These are phyloP conservation scores for Gymnodraco acuticeps DNA, from an alignment of 2,797 vertebrate genomes.

Conservation along the genomic window DNA sequence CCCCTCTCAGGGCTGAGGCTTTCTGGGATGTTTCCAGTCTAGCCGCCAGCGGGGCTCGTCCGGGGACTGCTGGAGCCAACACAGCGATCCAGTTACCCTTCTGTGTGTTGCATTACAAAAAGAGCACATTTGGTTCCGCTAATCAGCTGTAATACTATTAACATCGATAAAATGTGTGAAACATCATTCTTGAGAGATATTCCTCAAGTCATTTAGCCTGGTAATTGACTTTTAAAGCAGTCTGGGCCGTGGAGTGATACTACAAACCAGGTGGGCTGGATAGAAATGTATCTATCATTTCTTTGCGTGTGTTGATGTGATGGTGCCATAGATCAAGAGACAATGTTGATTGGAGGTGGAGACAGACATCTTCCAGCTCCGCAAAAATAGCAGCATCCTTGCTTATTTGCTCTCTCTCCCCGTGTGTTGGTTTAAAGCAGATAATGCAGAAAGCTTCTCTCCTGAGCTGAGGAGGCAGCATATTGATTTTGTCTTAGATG, in stretches of 20 bases:
- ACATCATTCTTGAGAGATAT: slow-evolving; percentile 86
- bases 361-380: slow-evolving; percentile 77
- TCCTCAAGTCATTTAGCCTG: slow-evolving; percentile 81
- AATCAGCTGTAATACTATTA: slow-evolving; percentile 88
- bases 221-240: slow-evolving; percentile 88
- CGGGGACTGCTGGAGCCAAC: slow-evolving; percentile 80
- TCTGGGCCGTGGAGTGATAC: slow-evolving; percentile 83
- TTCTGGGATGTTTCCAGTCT: slow-evolving; percentile 86
- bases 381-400: slow-evolving; percentile 62
- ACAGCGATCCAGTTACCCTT: slow-evolving; percentile 85
- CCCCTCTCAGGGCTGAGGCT: slow-evolving; percentile 81
- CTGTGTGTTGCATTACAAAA: slow-evolving; percentile 88
- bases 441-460: slow-evolving; percentile 79
- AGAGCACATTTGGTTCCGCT: slow-evolving; percentile 87
- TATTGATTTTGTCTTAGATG: slow-evolving; percentile 88
- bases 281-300: slow-evolving; percentile 78
- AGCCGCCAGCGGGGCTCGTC: slow-evolving; percentile 81
- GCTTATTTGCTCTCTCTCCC: slow-evolving; percentile 38
- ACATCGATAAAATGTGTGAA: slow-evolving; percentile 86
- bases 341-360: slow-evolving; percentile 77
- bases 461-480: slow-evolving; percentile 79
- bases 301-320: slow-evolving; percentile 67
- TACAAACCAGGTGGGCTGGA: slow-evolving; percentile 82
- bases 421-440: slow-evolving; percentile 64
- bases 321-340: slow-evolving; percentile 64